These are phyloP conservation scores for Spodoptera litura DNA, from an alignment of 1,140 invertebrate species.

Conservation along the genomic window DNA sequence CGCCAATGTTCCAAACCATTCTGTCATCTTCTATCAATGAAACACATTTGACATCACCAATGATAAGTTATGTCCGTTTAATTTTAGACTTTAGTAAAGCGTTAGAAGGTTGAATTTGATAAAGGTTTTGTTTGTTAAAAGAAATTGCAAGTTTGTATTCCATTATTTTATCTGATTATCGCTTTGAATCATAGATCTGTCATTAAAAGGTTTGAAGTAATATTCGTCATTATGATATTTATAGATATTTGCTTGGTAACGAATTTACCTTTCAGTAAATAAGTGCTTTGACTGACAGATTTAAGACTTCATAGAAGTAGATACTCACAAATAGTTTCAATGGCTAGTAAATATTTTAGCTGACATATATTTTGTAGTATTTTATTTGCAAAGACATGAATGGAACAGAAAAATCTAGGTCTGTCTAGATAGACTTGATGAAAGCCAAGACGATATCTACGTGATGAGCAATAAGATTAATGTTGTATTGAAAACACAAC, in stretches of 20 bases:
- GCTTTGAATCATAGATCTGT: slow-evolving; percentile 44
- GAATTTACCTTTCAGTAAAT: slow-evolving; percentile 32
- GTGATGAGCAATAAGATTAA: too few species aligned
- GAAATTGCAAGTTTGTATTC: slow-evolving; percentile 12
- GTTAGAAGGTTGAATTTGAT: slow-evolving; percentile 14
- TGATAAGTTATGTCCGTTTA: neutral
- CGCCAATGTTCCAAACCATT: slow-evolving; percentile 62
- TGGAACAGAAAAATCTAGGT: neutral
- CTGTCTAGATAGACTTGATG: neutral
- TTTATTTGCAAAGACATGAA: slow-evolving; percentile 21
- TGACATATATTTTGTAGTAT: slow-evolving; percentile 1
- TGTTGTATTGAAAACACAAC: too few species aligned
- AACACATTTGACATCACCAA: slow-evolving; percentile 32
- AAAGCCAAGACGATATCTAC: neutral
- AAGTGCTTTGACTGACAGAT: slow-evolving; percentile 23
- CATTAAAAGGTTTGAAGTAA: slow-evolving; percentile 31
- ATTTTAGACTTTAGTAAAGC: slow-evolving; percentile 10
- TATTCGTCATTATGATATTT: slow-evolving; percentile 37
- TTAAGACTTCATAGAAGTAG: slow-evolving; percentile 38
- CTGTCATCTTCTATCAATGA: slow-evolving; percentile 55
- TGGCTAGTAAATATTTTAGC: slow-evolving; percentile 3
- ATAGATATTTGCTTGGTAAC: slow-evolving; percentile 19
- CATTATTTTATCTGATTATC: slow-evolving; percentile 38
- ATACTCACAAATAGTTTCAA: neutral
- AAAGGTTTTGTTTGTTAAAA: neutral